These are phyloP conservation scores for Callaeas wilsoni DNA, from an alignment of 2,113 vertebrate genomes.

Conservation along the genomic window DNA sequence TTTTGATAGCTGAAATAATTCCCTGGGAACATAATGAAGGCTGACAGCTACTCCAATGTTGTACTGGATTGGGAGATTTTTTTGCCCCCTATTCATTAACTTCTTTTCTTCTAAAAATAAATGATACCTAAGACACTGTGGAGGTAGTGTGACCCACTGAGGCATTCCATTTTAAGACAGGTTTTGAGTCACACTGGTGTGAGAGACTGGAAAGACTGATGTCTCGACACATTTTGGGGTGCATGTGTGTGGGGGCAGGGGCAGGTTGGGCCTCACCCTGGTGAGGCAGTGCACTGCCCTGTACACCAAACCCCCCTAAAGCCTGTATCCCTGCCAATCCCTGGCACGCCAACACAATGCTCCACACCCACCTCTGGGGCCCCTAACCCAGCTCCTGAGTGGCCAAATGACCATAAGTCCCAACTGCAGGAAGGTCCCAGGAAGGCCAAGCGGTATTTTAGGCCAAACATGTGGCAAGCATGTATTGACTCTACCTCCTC, in stretches of 20 bases:
- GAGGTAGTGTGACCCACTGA: neutral
- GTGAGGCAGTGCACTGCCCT: too few species aligned
- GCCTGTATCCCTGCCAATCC: neutral
- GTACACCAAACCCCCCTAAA: accelerated
- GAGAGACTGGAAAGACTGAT: neutral
- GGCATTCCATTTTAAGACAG: neutral
- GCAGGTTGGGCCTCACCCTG: neutral
- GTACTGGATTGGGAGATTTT: neutral
- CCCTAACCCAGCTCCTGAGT: neutral
- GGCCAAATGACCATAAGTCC: neutral
- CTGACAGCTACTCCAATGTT: neutral
- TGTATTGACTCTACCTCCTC: neutral
- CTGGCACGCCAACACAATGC: neutral
- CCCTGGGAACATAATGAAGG: neutral
- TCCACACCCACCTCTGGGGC: neutral
- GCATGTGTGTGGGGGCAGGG: neutral
- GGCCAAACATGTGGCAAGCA: accelerated
- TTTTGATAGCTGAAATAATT: neutral
- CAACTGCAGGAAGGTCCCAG: neutral
- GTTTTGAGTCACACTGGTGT: neutral
- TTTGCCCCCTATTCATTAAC: neutral
- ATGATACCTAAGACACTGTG: neutral
- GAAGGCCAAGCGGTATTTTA: neutral
- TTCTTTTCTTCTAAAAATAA: neutral
- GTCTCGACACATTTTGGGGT: accelerated